These are phyloP conservation scores for Bombyx mori DNA, from an alignment of 1,140 invertebrate species.

Conservation along the genomic window ASM3026992v2 NC_085109.1:2877501-2878000, in stretches of 20 bases:
- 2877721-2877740: slow-evolving; percentile 27
- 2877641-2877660: neutral
- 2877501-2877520: too few species aligned
- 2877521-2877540: too few species aligned
- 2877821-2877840: slow-evolving; percentile 25
- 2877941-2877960: neutral
- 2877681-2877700: slow-evolving; percentile 27
- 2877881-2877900: slow-evolving; percentile 23
- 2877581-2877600: too few species aligned
- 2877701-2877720: slow-evolving; percentile 27
- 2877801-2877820: slow-evolving; percentile 17
- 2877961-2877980: neutral
- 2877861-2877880: slow-evolving; percentile 28
- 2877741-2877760: slow-evolving; percentile 20
- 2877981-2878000: too few species aligned
- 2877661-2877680: slow-evolving; percentile 22
- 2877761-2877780: slow-evolving; percentile 20
- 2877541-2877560: too few species aligned
- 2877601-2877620: too few species aligned
- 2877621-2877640: slow-evolving; percentile 5
- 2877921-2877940: slow-evolving; percentile 19
- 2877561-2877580: too few species aligned
- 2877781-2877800: slow-evolving; percentile 22
- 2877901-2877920: slow-evolving; percentile 26
- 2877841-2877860: slow-evolving; percentile 30